Evolutionary conservation across 2,113 vertebrate genomes (phyloP).

Genomic region (Neopipo cinnamomea): DNA sequence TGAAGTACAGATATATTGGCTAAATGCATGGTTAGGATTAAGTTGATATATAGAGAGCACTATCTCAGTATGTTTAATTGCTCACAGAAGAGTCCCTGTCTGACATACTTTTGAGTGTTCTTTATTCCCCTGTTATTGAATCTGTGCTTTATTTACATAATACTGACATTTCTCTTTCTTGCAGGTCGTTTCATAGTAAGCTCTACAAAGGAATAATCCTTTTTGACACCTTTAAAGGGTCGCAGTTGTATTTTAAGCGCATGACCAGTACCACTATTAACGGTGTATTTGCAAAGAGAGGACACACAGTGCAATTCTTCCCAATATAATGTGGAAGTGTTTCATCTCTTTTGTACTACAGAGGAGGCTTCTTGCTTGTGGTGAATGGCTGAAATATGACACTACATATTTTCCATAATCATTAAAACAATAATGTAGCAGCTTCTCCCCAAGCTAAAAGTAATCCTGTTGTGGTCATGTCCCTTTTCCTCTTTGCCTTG

Average conservation of each 20-base stretch:
- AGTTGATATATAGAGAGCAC: neutral
- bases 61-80: neutral
- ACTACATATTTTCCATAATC: neutral
- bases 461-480: neutral
- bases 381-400: slow-evolving; percentile 12
- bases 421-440: slow-evolving; percentile 38
- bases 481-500: slow-evolving; percentile 41
- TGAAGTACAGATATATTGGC: neutral
- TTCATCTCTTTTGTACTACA: slow-evolving; percentile 1
- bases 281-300: neutral
- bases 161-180: slow-evolving; percentile 4
- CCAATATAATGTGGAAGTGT: slow-evolving; percentile 19
- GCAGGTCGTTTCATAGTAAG: neutral
- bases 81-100: neutral
- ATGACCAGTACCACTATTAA: neutral
- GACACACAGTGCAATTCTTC: neutral
- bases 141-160: slow-evolving; percentile 43
- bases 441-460: slow-evolving; percentile 39
- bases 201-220: slow-evolving; percentile 17
- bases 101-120: neutral
- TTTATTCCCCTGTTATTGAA: neutral
- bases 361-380: slow-evolving; percentile 7
- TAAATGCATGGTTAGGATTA: slow-evolving; percentile 10
- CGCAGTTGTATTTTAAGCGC: neutral
- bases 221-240: slow-evolving; percentile 16